Evolutionary conservation across 92 coral and sea anemone genomes (phyloP).

Genomic region (Palythoa heliodiscus): DNA sequence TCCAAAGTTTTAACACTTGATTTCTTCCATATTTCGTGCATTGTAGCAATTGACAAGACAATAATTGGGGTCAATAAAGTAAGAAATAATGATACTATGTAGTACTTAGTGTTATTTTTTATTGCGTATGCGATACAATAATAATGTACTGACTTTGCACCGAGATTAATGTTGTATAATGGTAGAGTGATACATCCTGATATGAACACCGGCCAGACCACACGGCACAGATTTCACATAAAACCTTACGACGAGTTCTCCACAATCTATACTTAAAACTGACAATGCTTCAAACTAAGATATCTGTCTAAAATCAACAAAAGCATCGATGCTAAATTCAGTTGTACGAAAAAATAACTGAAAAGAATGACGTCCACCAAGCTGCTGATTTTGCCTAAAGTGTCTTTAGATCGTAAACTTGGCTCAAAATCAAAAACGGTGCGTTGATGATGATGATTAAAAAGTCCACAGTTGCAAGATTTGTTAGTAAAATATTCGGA

Average conservation of each 20-base stretch:
- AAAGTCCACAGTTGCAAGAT: background rate
- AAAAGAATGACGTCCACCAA: conserved; percentile 1
- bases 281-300: background rate
- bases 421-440: background rate
- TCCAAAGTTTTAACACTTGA: background rate
- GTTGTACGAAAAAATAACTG: background rate
- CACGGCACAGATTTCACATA: background rate
- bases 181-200: background rate
- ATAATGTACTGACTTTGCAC: background rate
- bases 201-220: background rate
- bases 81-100: background rate
- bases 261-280: background rate
- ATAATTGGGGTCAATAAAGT: background rate
- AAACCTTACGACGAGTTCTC: background rate
- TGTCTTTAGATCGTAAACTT: background rate
- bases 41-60: background rate
- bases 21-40: background rate
- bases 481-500: background rate
- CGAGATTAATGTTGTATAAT: background rate
- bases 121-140: background rate
- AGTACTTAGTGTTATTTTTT: background rate
- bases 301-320: conserved; percentile 2
- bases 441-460: background rate
- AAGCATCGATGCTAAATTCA: background rate
- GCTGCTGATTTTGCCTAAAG: background rate